A percentile compares a stretch with the other conserved stretches of the same genome.
phyloP scores from a whole-genome alignment of 2,888 invertebrate species.

The Harpalus rubripes region DNA sequence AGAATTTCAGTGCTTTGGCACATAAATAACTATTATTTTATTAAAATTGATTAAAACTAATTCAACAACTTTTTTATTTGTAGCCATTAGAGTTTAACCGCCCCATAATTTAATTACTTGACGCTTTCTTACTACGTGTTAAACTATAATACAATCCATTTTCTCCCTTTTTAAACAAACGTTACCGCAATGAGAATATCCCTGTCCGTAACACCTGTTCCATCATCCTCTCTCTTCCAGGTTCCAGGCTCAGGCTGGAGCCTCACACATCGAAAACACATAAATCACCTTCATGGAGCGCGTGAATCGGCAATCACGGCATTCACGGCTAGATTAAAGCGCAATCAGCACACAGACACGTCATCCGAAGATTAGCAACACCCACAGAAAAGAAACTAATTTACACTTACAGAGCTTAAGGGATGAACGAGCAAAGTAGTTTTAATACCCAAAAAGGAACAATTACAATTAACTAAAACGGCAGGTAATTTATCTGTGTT shows the following conservation, averaged over 20 bases:
- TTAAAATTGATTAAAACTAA: too few relatives aligned
- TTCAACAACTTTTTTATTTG: too few relatives aligned
- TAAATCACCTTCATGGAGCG: background rate
- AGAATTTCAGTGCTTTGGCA: too few relatives aligned
- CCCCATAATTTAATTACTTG: background rate
- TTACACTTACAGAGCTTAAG: background rate
- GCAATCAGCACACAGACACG: conserved; percentile 45
- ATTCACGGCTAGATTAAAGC: conserved; percentile 45
- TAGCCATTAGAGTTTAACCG: too few relatives aligned
- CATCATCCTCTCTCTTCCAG: background rate
- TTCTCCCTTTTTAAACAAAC: conserved; percentile 20
- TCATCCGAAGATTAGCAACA: conserved; percentile 34
- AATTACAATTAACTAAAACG: background rate
- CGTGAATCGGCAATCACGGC: conserved; percentile 47
- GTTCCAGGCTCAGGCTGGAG: background rate
- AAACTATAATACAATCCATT: conserved; percentile 1
- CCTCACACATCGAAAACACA: background rate
- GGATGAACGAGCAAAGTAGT: background rate
- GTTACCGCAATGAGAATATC: conserved; percentile 7
- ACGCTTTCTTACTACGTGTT: background rate
- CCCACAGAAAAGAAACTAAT: background rate
- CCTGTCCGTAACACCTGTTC: conserved; percentile 8
- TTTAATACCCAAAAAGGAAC: background rate
- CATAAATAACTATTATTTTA: too few relatives aligned
- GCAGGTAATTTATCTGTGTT: background rate